Percentiles rank a stretch among this genome's conserved stretches.
Evolutionary conservation across 2,113 vertebrate species (phyloP).

Genomic region (Thamnaconus septentrionalis): DNA sequence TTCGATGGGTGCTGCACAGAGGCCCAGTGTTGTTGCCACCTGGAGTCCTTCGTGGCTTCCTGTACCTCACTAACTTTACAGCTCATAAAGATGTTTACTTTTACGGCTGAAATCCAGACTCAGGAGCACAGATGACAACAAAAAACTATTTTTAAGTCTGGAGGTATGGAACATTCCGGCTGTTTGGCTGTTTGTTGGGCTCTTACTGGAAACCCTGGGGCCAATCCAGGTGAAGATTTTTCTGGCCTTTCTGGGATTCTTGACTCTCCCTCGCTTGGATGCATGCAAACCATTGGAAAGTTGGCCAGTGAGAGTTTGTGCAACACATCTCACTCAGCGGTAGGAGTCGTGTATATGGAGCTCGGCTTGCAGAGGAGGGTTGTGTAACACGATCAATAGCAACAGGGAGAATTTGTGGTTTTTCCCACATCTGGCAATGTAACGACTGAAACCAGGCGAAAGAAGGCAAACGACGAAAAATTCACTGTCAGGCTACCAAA

Average conservation of each 20-base stretch:
- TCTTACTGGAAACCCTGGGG: not conserved
- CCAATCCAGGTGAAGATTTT: not conserved
- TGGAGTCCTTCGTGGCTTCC: conserved; percentile 19
- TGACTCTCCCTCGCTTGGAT: too few relatives aligned
- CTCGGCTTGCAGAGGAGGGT: not conserved
- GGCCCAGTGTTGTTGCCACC: conserved; percentile 37
- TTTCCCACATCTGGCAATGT: not conserved
- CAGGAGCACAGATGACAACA: not conserved
- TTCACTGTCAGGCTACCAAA: too few relatives aligned
- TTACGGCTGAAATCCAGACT: not conserved
- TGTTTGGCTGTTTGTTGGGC: not conserved
- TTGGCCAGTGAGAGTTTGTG: too few relatives aligned
- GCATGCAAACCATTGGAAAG: too few relatives aligned
- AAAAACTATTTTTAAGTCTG: not conserved
- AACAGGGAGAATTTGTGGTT: not conserved
- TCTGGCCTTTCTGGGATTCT: too few relatives aligned
- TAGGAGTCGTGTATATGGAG: too few relatives aligned
- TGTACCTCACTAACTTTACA: conserved; percentile 14
- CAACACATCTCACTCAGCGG: too few relatives aligned
- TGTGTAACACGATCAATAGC: not conserved
- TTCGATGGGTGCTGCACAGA: conserved; percentile 7
- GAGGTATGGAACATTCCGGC: not conserved
- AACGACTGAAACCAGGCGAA: not conserved
- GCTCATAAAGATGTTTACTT: conserved; percentile 22
- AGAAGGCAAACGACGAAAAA: too few relatives aligned